Conservation (phyloP, 2,888 invertebrate species). For the Apodemia mormo region DNA sequence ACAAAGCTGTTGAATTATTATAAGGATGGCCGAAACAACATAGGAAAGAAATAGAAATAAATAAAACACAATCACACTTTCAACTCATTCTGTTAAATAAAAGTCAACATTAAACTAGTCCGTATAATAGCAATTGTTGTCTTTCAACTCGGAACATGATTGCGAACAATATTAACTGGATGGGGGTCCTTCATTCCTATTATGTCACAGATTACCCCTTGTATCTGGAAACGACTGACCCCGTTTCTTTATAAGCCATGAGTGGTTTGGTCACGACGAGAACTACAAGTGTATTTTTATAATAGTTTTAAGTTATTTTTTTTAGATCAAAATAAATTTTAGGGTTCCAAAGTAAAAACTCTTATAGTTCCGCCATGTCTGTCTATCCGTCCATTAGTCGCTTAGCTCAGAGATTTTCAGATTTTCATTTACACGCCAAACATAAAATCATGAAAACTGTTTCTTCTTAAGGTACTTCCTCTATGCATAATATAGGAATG, state of each 20-base stretch:
- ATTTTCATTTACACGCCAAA: too few species aligned
- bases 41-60: neutral
- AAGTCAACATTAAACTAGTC: neutral
- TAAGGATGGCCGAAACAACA: too few species aligned
- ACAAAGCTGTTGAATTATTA: too few species aligned
- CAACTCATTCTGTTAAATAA: neutral
- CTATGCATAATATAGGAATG: too few species aligned
- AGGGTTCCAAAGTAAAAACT: too few species aligned
- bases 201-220: conserved; percentile 15
- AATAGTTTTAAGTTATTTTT: neutral
- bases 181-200: neutral
- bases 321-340: too few species aligned
- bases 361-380: too few species aligned
- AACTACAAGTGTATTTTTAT: neutral
- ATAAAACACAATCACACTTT: neutral
- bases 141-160: neutral
- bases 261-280: conserved; percentile 8
- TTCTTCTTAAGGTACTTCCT: too few species aligned
- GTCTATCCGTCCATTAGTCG: too few species aligned
- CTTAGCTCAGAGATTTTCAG: too few species aligned
- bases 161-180: conserved; percentile 11
- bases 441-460: too few species aligned
- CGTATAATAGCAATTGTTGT: conserved; percentile 4
- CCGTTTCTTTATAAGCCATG: conserved; percentile 11
- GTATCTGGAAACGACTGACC: conserved; percentile 11